Evolutionary conservation across 2,113 vertebrate genomes (phyloP).

Genomic region (Bothrops jararaca): DNA sequence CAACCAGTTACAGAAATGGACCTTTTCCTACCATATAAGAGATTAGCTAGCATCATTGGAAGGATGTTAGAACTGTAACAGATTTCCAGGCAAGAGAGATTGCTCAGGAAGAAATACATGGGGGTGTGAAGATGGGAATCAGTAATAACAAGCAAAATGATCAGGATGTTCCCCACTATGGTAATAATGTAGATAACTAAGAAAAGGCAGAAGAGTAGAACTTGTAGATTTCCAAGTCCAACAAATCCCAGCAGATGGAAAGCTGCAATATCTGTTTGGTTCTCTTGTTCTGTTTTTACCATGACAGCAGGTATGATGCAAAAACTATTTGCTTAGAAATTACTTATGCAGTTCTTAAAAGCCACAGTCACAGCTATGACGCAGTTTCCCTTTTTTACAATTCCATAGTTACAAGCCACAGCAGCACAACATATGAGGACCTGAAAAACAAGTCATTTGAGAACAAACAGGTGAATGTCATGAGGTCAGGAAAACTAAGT

Average conservation of each 20-base stretch:
- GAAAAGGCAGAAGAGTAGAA: not conserved
- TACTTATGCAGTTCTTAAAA: not conserved
- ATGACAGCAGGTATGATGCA: not conserved
- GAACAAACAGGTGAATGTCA: not conserved
- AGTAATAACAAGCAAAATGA: not conserved
- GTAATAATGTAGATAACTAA: constrained; percentile 11
- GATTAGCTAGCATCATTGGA: constrained; percentile 12
- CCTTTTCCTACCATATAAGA: constrained; percentile 11
- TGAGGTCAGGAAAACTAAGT: not conserved
- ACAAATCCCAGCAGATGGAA: constrained; percentile 5
- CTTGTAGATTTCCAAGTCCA: not conserved
- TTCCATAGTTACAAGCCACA: not conserved
- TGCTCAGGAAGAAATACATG: constrained; percentile 24
- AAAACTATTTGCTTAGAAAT: not conserved
- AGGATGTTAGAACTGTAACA: not conserved
- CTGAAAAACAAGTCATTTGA: not conserved
- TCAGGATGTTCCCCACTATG: constrained; percentile 2
- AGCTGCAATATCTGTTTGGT: not conserved
- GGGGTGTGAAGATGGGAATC: constrained; percentile 10
- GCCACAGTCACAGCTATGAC: not conserved
- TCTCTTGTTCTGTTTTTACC: not conserved
- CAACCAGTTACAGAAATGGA: constrained; percentile 28
- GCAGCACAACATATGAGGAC: not conserved
- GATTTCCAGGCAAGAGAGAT: not conserved
- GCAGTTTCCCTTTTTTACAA: not conserved